Evolutionary conservation across 2,113 vertebrate genomes (phyloP).

Genomic region (Rafetus swinhoei): DNA sequence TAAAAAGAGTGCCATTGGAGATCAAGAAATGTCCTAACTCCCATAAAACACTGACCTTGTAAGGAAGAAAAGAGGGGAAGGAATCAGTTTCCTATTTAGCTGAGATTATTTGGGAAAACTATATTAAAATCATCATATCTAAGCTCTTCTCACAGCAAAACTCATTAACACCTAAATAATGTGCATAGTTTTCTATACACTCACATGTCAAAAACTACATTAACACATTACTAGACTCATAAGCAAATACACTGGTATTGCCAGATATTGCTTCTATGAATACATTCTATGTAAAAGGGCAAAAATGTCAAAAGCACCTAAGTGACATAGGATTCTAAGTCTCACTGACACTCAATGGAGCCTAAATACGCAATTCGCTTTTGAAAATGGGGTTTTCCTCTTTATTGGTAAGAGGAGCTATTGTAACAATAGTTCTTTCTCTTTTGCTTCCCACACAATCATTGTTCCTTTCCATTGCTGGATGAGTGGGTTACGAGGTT

Average conservation of each 20-base stretch:
- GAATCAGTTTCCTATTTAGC: neutral
- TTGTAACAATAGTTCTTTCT: constrained; percentile 3
- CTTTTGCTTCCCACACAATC: neutral
- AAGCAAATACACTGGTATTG: neutral
- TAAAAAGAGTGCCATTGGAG: neutral
- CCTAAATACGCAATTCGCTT: neutral
- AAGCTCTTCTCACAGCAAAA: neutral
- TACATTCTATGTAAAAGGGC: neutral
- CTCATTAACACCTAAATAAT: neutral
- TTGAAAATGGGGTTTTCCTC: neutral
- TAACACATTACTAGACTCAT: neutral
- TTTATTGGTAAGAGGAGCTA: neutral
- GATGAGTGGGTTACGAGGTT: neutral
- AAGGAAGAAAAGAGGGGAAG: neutral
- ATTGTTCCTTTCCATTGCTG: neutral
- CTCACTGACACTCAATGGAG: neutral
- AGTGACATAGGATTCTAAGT: neutral
- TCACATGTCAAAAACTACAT: neutral
- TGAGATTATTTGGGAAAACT: neutral
- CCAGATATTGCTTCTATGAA: neutral
- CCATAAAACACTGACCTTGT: neutral
- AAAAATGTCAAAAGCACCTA: neutral
- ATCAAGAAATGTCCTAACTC: neutral
- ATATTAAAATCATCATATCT: neutral
- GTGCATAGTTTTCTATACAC: neutral